Percentiles rank a stretch among this genome's conserved stretches.
phyloP scores from a whole-genome alignment of 1,140 invertebrate species.

The Drosophila bocqueti region DNA sequence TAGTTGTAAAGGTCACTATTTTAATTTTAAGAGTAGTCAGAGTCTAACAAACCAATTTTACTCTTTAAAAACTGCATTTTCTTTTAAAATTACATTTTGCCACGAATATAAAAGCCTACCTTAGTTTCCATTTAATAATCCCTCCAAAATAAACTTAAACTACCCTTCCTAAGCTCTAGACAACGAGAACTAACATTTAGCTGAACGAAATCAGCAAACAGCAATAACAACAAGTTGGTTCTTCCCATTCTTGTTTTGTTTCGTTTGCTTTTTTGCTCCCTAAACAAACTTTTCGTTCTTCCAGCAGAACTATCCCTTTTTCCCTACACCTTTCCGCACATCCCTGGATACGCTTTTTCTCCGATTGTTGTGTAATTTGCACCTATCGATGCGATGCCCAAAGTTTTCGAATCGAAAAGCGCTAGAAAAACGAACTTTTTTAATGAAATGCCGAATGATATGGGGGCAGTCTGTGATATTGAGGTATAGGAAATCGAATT shows the following conservation, averaged over 20 bases:
- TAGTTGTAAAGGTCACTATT: background rate
- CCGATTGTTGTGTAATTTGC: constrained; percentile 75
- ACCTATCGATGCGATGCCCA: constrained; percentile 76
- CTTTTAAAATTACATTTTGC: background rate
- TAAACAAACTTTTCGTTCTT: constrained; percentile 47
- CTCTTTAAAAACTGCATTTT: too few species aligned
- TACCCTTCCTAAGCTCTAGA: constrained; percentile 9
- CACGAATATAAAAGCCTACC: too few species aligned
- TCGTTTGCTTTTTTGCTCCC: constrained; percentile 1
- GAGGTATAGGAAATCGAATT: constrained; percentile 6
- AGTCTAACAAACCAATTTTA: background rate
- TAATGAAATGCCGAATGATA: constrained; percentile 55
- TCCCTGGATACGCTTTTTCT: constrained; percentile 2
- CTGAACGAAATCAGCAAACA: constrained; percentile 32
- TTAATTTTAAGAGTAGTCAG: background rate
- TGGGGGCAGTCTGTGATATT: background rate
- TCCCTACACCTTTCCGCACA: background rate
- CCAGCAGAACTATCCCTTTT: constrained; percentile 13
- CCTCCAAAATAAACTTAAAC: background rate
- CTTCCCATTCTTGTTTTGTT: constrained; percentile 27
- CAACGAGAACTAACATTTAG: constrained; percentile 35
- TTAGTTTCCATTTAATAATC: too few species aligned
- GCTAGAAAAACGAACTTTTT: constrained; percentile 47
- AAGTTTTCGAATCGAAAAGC: constrained; percentile 55
- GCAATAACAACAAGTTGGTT: constrained; percentile 48